Evolutionary conservation across 2,113 vertebrate genomes (phyloP).

Genomic region (Ameiurus melas): DNA sequence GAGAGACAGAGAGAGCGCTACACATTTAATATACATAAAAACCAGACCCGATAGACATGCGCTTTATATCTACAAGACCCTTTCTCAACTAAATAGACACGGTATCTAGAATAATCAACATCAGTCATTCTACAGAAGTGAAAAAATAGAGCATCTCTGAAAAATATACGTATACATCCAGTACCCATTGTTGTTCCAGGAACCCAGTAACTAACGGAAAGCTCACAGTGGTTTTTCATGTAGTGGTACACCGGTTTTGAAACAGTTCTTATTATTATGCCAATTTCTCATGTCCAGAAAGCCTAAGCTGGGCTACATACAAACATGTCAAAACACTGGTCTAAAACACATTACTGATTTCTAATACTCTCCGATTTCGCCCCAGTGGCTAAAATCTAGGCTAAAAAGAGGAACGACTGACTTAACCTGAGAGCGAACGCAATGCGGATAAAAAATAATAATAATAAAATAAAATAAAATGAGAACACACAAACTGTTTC

Average conservation of each 20-base stretch:
- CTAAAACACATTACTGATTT: constrained; percentile 10
- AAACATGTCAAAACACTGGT: not conserved
- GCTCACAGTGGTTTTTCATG: constrained; percentile 54
- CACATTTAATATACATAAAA: constrained; percentile 48
- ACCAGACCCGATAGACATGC: constrained; percentile 47
- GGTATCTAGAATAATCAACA: constrained; percentile 50
- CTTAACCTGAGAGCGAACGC: constrained; percentile 46
- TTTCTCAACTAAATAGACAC: constrained; percentile 44
- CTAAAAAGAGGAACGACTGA: constrained; percentile 13
- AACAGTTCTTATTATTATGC: constrained; percentile 29
- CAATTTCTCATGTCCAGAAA: constrained; percentile 13
- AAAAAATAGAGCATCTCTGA: constrained; percentile 55
- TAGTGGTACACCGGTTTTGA: constrained; percentile 37
- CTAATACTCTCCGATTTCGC: constrained; percentile 11
- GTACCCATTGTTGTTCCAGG: constrained; percentile 47
- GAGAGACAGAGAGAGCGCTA: constrained; percentile 53
- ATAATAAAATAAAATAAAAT: not conserved
- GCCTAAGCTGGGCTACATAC: constrained; percentile 20
- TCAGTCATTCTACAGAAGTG: constrained; percentile 50
- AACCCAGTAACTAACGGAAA: constrained; percentile 39
- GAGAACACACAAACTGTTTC: not conserved
- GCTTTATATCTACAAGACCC: constrained; percentile 50
- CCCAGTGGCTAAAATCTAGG: constrained; percentile 14
- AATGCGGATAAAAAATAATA: constrained; percentile 27
- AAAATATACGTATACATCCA: constrained; percentile 50